phyloP scores from a whole-genome alignment of 30 jellyfish, hydroid and myxozoan species.

The Phacellophora camtschatica region DNA sequence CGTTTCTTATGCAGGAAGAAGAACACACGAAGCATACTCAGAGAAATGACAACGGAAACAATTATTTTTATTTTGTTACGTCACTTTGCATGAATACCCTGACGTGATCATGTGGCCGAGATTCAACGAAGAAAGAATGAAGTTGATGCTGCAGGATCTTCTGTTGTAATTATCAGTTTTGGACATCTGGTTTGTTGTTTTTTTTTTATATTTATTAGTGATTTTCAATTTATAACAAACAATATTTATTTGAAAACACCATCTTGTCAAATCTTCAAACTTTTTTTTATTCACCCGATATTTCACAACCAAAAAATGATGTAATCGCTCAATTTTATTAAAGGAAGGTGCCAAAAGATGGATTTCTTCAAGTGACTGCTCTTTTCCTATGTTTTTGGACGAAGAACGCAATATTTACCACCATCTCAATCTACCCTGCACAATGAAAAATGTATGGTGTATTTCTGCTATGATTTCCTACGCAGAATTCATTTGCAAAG shows the following conservation, averaged over 20 bases:
- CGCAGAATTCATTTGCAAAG: slow-evolving; percentile 69
- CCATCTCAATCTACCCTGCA: slow-evolving; percentile 46
- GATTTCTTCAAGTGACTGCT: slow-evolving; percentile 62
- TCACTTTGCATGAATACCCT: slow-evolving; percentile 89
- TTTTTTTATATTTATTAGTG: too few relatives aligned
- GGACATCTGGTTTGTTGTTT: slow-evolving; percentile 52
- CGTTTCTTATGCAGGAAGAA: neutral
- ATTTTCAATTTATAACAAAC: too few relatives aligned
- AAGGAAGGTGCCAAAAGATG: slow-evolving; percentile 65
- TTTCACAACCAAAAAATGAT: neutral
- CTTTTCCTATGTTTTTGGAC: slow-evolving; percentile 68
- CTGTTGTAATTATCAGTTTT: slow-evolving; percentile 62
- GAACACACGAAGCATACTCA: neutral
- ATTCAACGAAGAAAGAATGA: slow-evolving; percentile 34
- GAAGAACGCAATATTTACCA: slow-evolving; percentile 58
- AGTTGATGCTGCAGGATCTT: slow-evolving; percentile 45
- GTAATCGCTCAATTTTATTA: neutral
- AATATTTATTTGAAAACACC: too few relatives aligned
- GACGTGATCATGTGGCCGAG: slow-evolving; percentile 91
- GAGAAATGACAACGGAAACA: neutral
- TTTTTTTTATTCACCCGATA: too few relatives aligned
- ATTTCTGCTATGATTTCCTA: slow-evolving; percentile 46
- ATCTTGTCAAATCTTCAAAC: too few relatives aligned
- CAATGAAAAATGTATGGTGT: slow-evolving; percentile 75
- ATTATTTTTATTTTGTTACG: slow-evolving; percentile 67